Evolutionary conservation across 2,888 invertebrate genomes (phyloP).

Genomic region (Ormyrus thymus): DNA sequence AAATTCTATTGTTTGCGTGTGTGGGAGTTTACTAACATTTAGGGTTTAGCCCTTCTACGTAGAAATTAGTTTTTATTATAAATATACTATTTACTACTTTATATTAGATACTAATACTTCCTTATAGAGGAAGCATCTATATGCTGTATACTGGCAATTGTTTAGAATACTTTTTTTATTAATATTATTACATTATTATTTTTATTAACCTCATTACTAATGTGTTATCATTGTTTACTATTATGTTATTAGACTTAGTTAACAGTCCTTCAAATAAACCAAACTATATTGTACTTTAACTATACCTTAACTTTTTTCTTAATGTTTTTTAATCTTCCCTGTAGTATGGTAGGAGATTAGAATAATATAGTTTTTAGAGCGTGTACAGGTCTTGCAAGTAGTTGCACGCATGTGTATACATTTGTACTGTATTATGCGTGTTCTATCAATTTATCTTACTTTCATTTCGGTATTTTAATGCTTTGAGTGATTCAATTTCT

Average conservation of each 20-base stretch:
- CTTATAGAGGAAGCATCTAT: slow-evolving; percentile 36
- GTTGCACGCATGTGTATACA: slow-evolving; percentile 23
- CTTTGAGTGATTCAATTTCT: not conserved
- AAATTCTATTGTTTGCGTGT: slow-evolving; percentile 56
- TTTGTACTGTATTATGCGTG: not conserved
- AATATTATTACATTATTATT: slow-evolving; percentile 1
- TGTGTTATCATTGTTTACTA: not conserved
- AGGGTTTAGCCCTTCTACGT: slow-evolving; percentile 33
- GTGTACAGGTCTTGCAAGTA: slow-evolving; percentile 28
- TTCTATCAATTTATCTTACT: too few species aligned
- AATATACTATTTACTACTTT: slow-evolving; percentile 6
- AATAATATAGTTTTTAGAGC: slow-evolving; percentile 30
- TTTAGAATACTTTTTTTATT: slow-evolving; percentile 33
- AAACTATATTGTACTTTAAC: not conserved
- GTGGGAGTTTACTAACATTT: slow-evolving; percentile 54
- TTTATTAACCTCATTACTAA: too few species aligned
- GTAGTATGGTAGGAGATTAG: slow-evolving; percentile 40
- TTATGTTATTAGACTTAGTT: slow-evolving; percentile 28
- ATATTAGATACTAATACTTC: slow-evolving; percentile 22
- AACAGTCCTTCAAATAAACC: not conserved
- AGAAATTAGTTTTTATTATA: slow-evolving; percentile 25
- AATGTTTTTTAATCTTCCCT: not conserved
- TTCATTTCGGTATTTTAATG: not conserved
- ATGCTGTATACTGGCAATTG: slow-evolving; percentile 34
- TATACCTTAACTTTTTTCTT: slow-evolving; percentile 1